These are phyloP conservation scores for Ariopsis seemanni DNA, from an alignment of 2,113 vertebrate species.

Conservation along the genomic window DNA sequence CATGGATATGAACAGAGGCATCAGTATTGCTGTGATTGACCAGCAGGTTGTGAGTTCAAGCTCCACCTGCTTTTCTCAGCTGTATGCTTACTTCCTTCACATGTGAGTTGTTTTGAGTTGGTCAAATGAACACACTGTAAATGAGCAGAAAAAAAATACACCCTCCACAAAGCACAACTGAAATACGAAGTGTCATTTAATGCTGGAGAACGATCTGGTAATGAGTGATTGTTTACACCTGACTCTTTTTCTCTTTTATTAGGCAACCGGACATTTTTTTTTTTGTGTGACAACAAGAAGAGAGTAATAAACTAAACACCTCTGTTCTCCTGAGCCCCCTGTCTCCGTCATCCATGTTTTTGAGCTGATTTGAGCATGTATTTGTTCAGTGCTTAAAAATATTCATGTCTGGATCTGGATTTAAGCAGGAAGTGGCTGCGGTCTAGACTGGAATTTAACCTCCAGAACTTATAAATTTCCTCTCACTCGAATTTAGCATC, in stretches of 20 bases:
- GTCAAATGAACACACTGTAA: neutral
- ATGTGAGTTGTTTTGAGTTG: neutral
- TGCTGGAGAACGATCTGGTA: neutral
- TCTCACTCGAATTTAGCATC: neutral
- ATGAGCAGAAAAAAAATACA: neutral
- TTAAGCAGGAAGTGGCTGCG: neutral
- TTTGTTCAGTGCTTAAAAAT: neutral
- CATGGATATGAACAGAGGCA: neutral
- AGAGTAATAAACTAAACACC: neutral
- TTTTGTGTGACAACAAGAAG: no score
- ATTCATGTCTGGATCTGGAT: neutral
- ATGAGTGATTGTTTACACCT: neutral
- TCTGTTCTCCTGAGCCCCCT: no score
- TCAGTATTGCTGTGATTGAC: neutral
- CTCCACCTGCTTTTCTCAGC: neutral
- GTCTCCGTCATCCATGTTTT: neutral
- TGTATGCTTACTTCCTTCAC: neutral
- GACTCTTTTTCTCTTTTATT: neutral
- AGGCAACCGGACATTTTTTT: no score
- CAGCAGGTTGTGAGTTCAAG: neutral
- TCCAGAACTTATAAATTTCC: neutral
- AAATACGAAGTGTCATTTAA: neutral
- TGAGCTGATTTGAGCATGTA: neutral
- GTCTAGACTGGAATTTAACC: neutral
- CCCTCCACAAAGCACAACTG: neutral